These are phyloP conservation scores for Stichodactyla mertensii DNA, from an alignment of 64 coral and sea anemone species.

Conservation along the genomic window DNA sequence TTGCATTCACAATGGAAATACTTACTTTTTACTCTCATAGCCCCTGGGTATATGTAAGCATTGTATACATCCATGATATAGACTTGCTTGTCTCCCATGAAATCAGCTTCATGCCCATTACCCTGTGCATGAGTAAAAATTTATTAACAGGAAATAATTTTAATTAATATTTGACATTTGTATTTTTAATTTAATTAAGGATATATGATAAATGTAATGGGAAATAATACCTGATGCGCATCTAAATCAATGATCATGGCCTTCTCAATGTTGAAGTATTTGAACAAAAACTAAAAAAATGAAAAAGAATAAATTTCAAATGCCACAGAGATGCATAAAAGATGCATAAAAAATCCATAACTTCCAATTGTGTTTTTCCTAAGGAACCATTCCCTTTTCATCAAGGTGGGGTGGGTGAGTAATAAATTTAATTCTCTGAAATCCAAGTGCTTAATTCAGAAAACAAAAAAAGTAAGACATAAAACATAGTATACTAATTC, in stretches of 20 bases:
- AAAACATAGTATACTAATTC: too few relatives aligned
- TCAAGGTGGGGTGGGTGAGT: too few relatives aligned
- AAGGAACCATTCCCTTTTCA: too few relatives aligned
- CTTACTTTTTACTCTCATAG: conserved; percentile 85
- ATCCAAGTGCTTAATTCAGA: too few relatives aligned
- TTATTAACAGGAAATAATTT: too few relatives aligned
- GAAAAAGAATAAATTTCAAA: background rate
- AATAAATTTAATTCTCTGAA: too few relatives aligned
- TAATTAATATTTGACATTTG: too few relatives aligned
- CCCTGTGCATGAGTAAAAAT: conserved; percentile 41
- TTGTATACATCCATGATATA: conserved; percentile 99
- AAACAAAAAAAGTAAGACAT: too few relatives aligned
- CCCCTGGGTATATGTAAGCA: conserved; percentile 79
- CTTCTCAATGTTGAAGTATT: conserved; percentile 66
- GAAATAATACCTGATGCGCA: conserved; percentile 14
- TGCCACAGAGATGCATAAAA: too few relatives aligned
- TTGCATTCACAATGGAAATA: background rate
- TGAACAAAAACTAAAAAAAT: conserved; percentile 86
- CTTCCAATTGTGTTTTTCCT: too few relatives aligned
- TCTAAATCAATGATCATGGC: conserved; percentile 98
- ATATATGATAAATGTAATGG: background rate
- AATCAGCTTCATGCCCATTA: conserved; percentile 97
- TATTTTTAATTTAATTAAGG: background rate
- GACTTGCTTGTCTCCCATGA: conserved; percentile 78
- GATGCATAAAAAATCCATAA: too few relatives aligned